Evolutionary conservation across 2,113 vertebrate genomes (phyloP).

Genomic region (Indicator maculatus): DNA sequence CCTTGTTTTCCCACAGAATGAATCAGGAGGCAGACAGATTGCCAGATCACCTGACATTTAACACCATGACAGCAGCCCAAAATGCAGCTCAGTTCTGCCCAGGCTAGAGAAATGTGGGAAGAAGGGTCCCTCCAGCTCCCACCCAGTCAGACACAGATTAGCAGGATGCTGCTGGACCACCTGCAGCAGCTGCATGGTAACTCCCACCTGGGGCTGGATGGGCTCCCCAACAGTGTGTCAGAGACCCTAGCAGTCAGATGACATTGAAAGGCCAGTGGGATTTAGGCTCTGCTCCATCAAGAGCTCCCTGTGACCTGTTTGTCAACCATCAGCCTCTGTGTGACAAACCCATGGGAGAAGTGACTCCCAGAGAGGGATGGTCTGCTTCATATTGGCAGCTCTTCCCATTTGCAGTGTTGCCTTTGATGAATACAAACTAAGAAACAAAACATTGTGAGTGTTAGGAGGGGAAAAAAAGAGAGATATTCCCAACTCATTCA

Average conservation of each 20-base stretch:
- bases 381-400: not conserved
- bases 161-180: not conserved
- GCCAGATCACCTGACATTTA: not conserved
- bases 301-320: not conserved
- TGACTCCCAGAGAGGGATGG: not conserved
- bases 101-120: not conserved
- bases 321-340: not conserved
- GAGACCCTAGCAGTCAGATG: not conserved
- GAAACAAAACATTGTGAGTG: not conserved
- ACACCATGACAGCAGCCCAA: not conserved
- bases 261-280: not conserved
- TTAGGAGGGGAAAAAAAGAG: not conserved
- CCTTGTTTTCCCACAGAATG: conserved; percentile 29
- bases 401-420: not conserved
- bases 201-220: not conserved
- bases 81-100: not conserved
- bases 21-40: conserved; percentile 7
- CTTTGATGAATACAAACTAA: not conserved
- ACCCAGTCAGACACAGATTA: not conserved
- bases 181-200: not conserved
- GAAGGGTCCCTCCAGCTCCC: rapidly evolving
- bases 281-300: not conserved
- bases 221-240: not conserved
- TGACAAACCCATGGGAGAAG: not conserved
- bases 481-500: not conserved